Conservation (phyloP, 2,888 invertebrate genomes). For the Palloptera scutellata region DNA sequence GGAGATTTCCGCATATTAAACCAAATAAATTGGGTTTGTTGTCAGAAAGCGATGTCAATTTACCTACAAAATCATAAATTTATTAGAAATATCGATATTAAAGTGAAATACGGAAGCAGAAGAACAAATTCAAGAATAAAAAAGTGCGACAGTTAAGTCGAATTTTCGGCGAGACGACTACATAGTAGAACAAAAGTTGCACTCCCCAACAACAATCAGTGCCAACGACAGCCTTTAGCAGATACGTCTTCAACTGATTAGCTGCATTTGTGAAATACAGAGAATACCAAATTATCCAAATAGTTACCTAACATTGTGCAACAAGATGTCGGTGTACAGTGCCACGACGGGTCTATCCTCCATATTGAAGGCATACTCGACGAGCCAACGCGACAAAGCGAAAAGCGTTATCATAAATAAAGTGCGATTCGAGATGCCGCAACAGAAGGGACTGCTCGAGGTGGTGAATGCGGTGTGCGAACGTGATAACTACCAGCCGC, state of each 20-base stretch:
- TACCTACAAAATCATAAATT: conserved; percentile 3
- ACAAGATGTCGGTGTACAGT: conserved; percentile 55
- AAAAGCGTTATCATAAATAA: conserved; percentile 56
- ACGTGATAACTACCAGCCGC: conserved; percentile 46
- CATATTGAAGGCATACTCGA: conserved; percentile 55
- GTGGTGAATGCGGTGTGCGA: conserved; percentile 50
- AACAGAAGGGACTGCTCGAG: conserved; percentile 50
- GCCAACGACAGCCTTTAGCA: not conserved
- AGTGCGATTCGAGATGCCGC: conserved; percentile 57
- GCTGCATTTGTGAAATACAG: not conserved
- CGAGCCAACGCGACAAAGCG: conserved; percentile 55
- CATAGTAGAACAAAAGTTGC: not conserved
- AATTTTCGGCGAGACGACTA: not conserved
- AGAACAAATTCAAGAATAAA: not conserved
- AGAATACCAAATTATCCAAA: too few species aligned
- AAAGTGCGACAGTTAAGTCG: conserved; percentile 13
- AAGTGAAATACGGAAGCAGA: conserved; percentile 21
- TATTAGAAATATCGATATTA: conserved; percentile 9
- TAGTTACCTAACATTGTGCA: too few species aligned
- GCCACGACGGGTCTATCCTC: conserved; percentile 56
- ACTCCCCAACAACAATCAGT: not conserved
- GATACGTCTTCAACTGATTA: not conserved
- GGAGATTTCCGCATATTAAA: not conserved
- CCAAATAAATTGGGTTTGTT: conserved; percentile 24
- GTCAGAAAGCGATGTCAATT: conserved; percentile 19